These are phyloP conservation scores for Mythimna loreyi DNA, from an alignment of 2,888 invertebrate species.

Conservation along the genomic window DNA sequence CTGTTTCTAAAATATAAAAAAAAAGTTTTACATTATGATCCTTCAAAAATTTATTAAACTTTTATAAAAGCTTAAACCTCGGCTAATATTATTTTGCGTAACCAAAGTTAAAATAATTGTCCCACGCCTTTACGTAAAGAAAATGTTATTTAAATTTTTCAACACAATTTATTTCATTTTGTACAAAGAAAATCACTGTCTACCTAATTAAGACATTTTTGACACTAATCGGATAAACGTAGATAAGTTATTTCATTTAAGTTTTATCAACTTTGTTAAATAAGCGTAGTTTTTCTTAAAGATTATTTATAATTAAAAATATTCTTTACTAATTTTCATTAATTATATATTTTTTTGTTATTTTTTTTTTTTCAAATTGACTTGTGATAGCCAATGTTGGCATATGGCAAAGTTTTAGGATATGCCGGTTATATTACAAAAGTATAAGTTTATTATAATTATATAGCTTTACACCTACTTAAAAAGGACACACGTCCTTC, in stretches of 20 bases:
- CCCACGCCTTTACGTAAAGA: neutral
- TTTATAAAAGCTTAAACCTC: neutral
- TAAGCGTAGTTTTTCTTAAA: conserved; percentile 22
- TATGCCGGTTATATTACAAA: too few species aligned
- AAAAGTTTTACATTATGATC: conserved; percentile 9
- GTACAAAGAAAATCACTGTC: conserved; percentile 44
- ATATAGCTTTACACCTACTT: too few species aligned
- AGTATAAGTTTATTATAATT: too few species aligned
- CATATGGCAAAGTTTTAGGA: too few species aligned
- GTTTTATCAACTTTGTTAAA: conserved; percentile 47
- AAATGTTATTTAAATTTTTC: conserved; percentile 17
- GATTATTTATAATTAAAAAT: conserved; percentile 5
- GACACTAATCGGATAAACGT: conserved; percentile 55
- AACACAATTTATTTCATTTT: conserved; percentile 27
- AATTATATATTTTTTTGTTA: too few species aligned
- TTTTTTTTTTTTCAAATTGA: too few species aligned
- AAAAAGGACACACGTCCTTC: too few species aligned
- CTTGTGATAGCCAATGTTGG: too few species aligned
- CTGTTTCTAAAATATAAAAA: neutral
- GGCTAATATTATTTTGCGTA: conserved; percentile 14
- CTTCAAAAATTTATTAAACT: conserved; percentile 19
- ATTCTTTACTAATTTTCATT: neutral
- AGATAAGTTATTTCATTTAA: conserved; percentile 39
- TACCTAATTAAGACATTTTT: conserved; percentile 52
- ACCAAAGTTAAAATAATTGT: conserved; percentile 25